Evolutionary conservation across 2,113 vertebrate genomes (phyloP).

Genomic region (Calidris pugnax): DNA sequence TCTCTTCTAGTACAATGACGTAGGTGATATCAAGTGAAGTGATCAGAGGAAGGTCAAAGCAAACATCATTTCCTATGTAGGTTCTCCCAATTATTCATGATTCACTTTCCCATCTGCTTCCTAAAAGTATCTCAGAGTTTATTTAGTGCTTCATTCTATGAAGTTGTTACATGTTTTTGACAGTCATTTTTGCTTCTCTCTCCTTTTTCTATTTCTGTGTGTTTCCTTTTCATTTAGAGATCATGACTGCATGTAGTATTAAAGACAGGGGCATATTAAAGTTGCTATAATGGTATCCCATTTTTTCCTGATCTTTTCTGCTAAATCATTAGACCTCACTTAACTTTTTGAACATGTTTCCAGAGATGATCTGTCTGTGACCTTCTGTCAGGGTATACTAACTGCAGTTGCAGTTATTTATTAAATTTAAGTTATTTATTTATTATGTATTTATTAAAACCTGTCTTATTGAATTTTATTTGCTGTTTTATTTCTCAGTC

Average conservation of each 20-base stretch:
- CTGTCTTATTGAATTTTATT: not conserved
- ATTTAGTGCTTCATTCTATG: not conserved
- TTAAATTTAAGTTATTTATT: too few species aligned
- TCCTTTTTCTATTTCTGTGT: not conserved
- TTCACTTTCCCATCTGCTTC: not conserved
- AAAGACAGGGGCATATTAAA: not conserved
- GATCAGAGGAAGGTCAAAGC: not conserved
- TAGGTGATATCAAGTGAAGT: not conserved
- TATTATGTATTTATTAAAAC: not conserved
- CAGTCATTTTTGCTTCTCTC: not conserved
- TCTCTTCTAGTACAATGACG: not conserved
- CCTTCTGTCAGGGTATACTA: not conserved
- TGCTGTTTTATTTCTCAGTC: not conserved
- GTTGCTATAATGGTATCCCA: not conserved
- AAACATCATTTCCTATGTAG: fast-evolving
- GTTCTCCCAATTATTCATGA: not conserved
- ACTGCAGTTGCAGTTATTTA: fast-evolving
- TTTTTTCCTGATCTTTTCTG: not conserved
- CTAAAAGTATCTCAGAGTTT: not conserved
- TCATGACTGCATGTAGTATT: not conserved
- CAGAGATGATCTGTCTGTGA: not conserved
- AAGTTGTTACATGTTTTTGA: not conserved
- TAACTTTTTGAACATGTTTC: not conserved
- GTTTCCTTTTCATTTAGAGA: not conserved
- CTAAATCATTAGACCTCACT: not conserved